Evolutionary conservation across 2,797 vertebrate species (phyloP), one percentile per base, ranked within the genome.

Genomic region (Argentina silus): DNA sequence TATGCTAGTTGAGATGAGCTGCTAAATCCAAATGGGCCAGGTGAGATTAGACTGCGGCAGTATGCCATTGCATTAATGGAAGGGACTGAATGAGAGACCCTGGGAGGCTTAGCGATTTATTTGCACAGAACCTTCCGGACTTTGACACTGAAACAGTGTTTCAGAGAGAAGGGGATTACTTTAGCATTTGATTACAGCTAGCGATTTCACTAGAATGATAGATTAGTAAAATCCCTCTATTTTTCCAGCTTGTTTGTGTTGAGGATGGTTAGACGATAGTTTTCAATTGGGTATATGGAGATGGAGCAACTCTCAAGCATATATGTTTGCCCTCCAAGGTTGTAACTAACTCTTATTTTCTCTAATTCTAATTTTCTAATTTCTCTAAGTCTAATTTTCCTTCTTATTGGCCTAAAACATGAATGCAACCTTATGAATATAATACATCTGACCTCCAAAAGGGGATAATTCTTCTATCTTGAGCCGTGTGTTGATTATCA

Each of bases 171-270:
- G 44, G 7, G 19, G 67, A 17, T 63, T n/a, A 51, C 5, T 23
- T 78, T 77, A 57, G 43, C n/a, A 12, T 72, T 15, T 60, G 27
- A 69, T 75, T 69, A 21, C 15, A 66, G 62, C 14, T 48, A 19
- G 42, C 17, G 2, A n/a, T 62, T 73, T 71, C 57, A 73, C 43
- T 57, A 51, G 19, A 61, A 73, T 43, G 62, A 66, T 56, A 60
- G 63, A 60, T 68, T 69, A 62, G 61, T 42, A 8, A 73, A 55
- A 72, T 67, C 61, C 42, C n/a, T 70, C 12, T 19, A 50, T 67
- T 68, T 77, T 59, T 47, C 55, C 42, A 27, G 73, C 64, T 51
- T 66, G 56, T 72, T 64, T 77, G 64, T 63, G 17, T 60, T 66
- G 8, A 53, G 19, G 12, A 61, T 51, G n/a, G 65, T 63, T 70